Evolutionary conservation across 2,797 vertebrate genomes (phyloP), one percentile per base, ranked within the genome.

Genomic region (Pseudochaenichthys georgianus): DNA sequence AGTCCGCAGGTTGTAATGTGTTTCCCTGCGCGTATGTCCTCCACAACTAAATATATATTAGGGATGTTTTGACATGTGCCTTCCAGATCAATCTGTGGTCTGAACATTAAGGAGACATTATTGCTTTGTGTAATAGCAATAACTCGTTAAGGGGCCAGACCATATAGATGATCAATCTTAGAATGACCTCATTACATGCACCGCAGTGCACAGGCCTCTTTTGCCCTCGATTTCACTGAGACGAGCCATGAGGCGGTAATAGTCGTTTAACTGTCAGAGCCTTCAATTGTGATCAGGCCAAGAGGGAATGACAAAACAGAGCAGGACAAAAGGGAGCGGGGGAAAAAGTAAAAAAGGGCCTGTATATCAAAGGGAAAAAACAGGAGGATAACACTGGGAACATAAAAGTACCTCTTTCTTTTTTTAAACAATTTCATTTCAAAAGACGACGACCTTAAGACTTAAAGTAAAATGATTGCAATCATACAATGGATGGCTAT

Each of bases 141-240:
- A 85, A 73, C 60, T 78, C 19, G 19, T 80, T 82, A 82, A 75
- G 64, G 46, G 47, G 45, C 57, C 54, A 21, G 38, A 68, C 50
- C 71, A n/a, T 62, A 73, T n/a, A n/a, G 77, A 75, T 72, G 86
- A 90, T 91, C 87, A 81, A 86, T 92, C 64, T 75, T 70, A 82
- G 57, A 89, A 85, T 84, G 77, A 83, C 65, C 86, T 87, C 83
- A 89, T 93, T 84, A 89, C 48, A 88, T 92, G 89, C 87, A 76
- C 77, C 21, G 19, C 85, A 71, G 84, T 78, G 84, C 80, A 34
- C 75, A 15, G 52, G 58, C 64, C 75, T 74, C 64, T 68, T 67
- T 75, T 64, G 66, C 67, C 64, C 70, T 83, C 41, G 12, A 78
- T 83, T 84, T 84, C 74, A 77, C 72, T 52, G 75, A 74, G 67